Conservation (phyloP, 2,113 vertebrate species). For the Pteropus alecto region DNA sequence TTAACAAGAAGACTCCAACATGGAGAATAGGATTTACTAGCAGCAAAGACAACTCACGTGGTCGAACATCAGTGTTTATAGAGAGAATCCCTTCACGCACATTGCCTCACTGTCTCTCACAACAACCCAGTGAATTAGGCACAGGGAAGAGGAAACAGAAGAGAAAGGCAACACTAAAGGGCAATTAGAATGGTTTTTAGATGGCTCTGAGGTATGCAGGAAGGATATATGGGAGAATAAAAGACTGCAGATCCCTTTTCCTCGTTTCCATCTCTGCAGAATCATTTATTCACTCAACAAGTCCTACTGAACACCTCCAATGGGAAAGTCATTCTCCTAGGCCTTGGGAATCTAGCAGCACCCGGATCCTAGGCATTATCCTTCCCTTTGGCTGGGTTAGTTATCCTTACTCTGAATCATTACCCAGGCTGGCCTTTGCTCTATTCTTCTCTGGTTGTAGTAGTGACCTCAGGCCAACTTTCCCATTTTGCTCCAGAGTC, state of each 20-base stretch:
- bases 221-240: not conserved
- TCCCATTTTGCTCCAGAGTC: constrained; percentile 21
- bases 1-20: not conserved
- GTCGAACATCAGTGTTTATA: not conserved
- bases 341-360: not conserved
- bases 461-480: constrained; percentile 5
- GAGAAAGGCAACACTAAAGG: not conserved
- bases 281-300: not conserved
- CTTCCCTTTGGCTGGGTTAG: not conserved
- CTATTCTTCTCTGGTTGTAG: not conserved
- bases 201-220: not conserved
- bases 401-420: not conserved
- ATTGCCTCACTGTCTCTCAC: not conserved
- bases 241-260: not conserved
- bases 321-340: not conserved
- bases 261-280: not conserved
- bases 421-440: not conserved
- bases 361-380: not conserved
- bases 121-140: not conserved
- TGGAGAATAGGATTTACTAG: not conserved
- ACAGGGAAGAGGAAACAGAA: not conserved
- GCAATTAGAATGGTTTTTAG: not conserved
- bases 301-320: not conserved
- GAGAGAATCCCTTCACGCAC: not conserved
- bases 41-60: not conserved